phyloP scores from a whole-genome alignment of 1,140 invertebrate genomes.

The Bombus pyrosoma region DNA sequence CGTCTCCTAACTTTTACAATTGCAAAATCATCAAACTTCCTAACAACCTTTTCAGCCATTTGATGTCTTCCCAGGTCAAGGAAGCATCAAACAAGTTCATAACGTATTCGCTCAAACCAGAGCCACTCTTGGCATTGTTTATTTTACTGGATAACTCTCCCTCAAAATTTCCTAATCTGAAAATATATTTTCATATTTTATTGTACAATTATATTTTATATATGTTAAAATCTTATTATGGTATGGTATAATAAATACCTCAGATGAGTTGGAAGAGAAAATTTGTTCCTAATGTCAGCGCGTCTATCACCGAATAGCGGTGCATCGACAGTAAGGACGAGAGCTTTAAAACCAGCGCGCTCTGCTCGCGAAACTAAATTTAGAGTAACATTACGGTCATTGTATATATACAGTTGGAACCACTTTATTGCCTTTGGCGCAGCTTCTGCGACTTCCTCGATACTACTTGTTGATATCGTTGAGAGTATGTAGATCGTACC shows the following conservation, averaged over 20 bases:
- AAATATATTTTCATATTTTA: slow-evolving; percentile 57
- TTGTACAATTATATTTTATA: neutral
- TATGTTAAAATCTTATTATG: neutral
- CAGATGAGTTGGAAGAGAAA: slow-evolving; percentile 90
- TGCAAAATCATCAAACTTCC: neutral
- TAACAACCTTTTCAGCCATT: slow-evolving; percentile 89
- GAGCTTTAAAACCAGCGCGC: slow-evolving; percentile 91
- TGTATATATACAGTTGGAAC: slow-evolving; percentile 96
- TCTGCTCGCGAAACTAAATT: slow-evolving; percentile 91
- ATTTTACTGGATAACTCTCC: slow-evolving; percentile 85
- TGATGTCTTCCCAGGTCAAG: slow-evolving; percentile 92
- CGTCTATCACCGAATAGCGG: slow-evolving; percentile 92
- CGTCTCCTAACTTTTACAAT: neutral
- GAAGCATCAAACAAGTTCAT: slow-evolving; percentile 89
- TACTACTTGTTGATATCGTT: slow-evolving; percentile 92
- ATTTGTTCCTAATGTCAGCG: slow-evolving; percentile 92
- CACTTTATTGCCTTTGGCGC: slow-evolving; percentile 91
- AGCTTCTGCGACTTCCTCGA: slow-evolving; percentile 92
- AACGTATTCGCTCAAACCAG: slow-evolving; percentile 90
- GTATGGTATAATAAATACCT: slow-evolving; percentile 82
- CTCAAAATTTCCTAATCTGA: slow-evolving; percentile 88
- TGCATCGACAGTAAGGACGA: slow-evolving; percentile 95
- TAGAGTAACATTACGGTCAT: slow-evolving; percentile 89
- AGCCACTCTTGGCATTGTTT: slow-evolving; percentile 82
- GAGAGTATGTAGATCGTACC: slow-evolving; percentile 92